Conservation (phyloP, 2,113 vertebrate species). For the Lanius ludovicianus region DNA sequence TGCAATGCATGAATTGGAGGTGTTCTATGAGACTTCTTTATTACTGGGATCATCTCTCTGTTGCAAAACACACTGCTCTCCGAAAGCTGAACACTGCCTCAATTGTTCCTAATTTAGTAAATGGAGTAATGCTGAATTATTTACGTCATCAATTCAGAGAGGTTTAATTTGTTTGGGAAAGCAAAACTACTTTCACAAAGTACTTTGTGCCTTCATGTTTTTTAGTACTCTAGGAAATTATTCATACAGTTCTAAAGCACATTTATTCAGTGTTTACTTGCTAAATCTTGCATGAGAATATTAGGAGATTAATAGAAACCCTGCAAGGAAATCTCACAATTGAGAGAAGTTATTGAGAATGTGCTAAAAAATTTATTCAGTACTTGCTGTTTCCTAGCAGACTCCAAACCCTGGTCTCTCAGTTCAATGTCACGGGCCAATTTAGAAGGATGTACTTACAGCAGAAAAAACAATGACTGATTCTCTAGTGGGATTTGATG, state of each 20-base stretch:
- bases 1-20: not conserved
- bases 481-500: not conserved
- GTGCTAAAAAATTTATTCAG: constrained; percentile 9
- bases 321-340: not conserved
- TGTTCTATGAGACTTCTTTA: not conserved
- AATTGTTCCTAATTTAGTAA: not conserved
- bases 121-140: constrained; percentile 33
- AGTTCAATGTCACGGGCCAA: not conserved
- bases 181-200: constrained; percentile 19
- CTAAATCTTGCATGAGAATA: constrained; percentile 55
- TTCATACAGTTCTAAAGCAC: constrained; percentile 3
- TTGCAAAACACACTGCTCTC: not conserved
- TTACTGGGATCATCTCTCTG: not conserved
- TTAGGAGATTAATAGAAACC: constrained; percentile 37
- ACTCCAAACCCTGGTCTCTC: not conserved
- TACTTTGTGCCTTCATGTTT: not conserved
- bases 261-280: constrained; percentile 42
- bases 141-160: not conserved
- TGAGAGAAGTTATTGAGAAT: constrained; percentile 7
- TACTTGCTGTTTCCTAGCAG: not conserved
- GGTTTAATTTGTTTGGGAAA: constrained; percentile 48
- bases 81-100: not conserved
- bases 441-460: not conserved
- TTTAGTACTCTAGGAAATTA: constrained; percentile 17
- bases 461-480: not conserved